Conservation (phyloP, 2,113 vertebrate genomes). For the Chrysemys picta region DNA sequence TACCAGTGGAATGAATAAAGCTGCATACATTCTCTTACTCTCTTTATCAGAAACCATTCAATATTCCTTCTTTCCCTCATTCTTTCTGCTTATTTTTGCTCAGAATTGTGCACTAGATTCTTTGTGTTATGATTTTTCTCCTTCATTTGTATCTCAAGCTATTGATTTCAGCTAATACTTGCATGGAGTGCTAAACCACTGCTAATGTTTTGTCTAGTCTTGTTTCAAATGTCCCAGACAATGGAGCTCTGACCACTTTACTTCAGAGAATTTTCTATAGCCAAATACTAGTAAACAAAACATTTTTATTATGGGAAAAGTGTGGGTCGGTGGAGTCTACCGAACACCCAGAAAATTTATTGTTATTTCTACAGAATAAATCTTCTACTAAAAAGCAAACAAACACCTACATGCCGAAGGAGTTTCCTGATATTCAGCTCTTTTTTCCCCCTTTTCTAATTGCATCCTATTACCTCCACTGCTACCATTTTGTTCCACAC, state of each 20-base stretch:
- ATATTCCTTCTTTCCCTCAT: background rate
- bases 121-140: background rate
- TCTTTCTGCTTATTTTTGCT: constrained; percentile 4
- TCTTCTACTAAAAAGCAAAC: background rate
- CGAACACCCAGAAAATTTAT: background rate
- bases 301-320: background rate
- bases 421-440: background rate
- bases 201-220: constrained; percentile 35
- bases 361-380: background rate
- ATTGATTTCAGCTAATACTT: constrained; percentile 61
- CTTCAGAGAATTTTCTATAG: background rate
- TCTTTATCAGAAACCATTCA: background rate
- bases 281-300: background rate
- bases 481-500: background rate
- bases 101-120: background rate
- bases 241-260: background rate
- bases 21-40: background rate
- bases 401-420: rapidly evolving
- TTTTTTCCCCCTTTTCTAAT: background rate
- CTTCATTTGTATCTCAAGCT: constrained; percentile 34
- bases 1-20: background rate
- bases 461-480: background rate
- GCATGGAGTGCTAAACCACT: constrained; percentile 12
- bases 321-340: background rate
- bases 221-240: constrained; percentile 30